These are phyloP conservation scores for Ctenopoma kingsleyae DNA, from an alignment of 2,797 vertebrate genomes.

Conservation along the genomic window DNA sequence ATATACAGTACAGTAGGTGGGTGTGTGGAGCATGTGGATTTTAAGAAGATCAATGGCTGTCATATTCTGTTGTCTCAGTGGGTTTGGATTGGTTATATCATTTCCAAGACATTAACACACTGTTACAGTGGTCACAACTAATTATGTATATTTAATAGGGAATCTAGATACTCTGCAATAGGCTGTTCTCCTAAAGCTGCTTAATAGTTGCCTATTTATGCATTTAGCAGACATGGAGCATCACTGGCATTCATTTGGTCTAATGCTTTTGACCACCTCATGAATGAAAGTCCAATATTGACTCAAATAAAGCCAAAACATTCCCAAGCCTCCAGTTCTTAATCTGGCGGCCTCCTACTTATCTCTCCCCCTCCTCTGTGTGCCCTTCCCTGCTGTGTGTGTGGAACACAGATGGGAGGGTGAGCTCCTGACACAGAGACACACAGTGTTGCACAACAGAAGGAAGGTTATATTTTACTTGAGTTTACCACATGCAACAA, in stretches of 20 bases:
- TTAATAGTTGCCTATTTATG: background rate
- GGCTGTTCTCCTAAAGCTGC: background rate
- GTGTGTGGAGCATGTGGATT: conserved; percentile 7
- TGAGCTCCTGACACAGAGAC: no score
- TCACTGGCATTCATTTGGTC: background rate
- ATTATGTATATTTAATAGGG: background rate
- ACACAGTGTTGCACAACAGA: no score
- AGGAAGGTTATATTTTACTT: no score
- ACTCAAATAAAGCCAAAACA: no score
- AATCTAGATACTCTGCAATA: background rate
- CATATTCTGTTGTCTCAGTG: conserved; percentile 13
- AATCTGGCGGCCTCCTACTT: no score
- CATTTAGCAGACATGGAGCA: background rate
- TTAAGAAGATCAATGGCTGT: conserved; percentile 29
- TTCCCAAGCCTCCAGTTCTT: no score
- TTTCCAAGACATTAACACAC: conserved; percentile 21
- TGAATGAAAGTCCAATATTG: background rate
- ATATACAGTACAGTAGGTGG: conserved; percentile 13
- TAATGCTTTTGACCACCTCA: background rate
- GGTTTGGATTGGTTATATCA: conserved; percentile 11
- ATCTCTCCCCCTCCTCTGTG: no score
- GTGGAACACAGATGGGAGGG: no score
- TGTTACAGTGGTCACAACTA: background rate
- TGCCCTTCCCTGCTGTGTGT: no score
- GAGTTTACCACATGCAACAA: no score